Evolutionary conservation across 2,113 vertebrate species (phyloP), one percentile per base, ranked within the genome.

Genomic region (Hippoglossus stenolepis): DNA sequence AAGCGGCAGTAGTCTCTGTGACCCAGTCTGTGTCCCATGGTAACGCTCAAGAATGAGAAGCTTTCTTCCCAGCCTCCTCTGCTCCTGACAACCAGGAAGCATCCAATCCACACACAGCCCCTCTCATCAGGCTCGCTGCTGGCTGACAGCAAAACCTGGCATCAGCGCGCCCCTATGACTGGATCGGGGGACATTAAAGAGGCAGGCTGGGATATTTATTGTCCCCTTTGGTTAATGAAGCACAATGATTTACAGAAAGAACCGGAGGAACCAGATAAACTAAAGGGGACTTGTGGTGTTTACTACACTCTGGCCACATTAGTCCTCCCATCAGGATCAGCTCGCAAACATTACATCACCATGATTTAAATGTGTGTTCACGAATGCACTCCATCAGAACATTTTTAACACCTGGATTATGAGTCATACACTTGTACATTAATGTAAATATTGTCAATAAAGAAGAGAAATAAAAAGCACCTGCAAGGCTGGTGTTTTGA

Each of bases 71-170:
- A 77, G 61, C 69, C 82, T 82, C 65, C 73, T 63, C 69, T 82
- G 58, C 73, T 86, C 79, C 59, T 84, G 82, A 86, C 85, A 73
- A 81, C 76, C 77, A 83, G 85, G 82, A 87, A 85, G 70, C 76
- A 72, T 83, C 85, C 87, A 85, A 87, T 87, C 82, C 73, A 43
- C 18, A 17, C 51, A 14, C 67, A 31, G 63, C 65, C 70, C 78
- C 56, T 60, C 79, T 74, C 75, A 20, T 31, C 76, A 21, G 73
- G 24, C 65, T n/a, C 10, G 2, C 63, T 60, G 69, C 73, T 4
- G 73, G 79, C 54, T 57, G 35, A 18, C 10, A 0, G 54, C 23
- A 87, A 89, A 87, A 83, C 64, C 59, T 80, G 87, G 85, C 65
- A 23, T 45, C 57, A 43, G 65, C 3, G 31, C 4, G 5, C 8